Base-by-base conservation (phyloP, 2,797 vertebrate species). In the Allobates femoralis region DNA sequence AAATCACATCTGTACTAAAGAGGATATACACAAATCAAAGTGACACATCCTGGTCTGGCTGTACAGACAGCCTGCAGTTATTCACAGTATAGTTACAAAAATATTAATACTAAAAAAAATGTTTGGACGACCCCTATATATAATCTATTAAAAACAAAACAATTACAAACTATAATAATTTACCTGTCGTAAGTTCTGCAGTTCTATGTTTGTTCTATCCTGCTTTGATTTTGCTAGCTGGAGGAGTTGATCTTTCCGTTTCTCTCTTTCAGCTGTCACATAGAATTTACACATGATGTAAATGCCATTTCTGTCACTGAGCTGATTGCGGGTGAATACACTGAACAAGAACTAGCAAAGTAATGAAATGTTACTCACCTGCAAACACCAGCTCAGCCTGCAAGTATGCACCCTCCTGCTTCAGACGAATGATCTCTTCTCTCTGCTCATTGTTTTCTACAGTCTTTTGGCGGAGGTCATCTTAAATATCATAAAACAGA, bases 381-480 rank as follows among this genome's bases (percentile, higher is more conserved):
- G 90, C 89, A 83, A 96, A 86, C 0, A 89, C 4, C 18, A 97
- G 88, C 53, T 97, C 95, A 41, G 92, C 94, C n/a, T 89, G 94
- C 51, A 97, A 91, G 86, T 92, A 93, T 89, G 92, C 90, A 0
- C 95, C 95, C 91, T 98, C 96, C 85, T 96, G 94, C 87, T 95
- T 97, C 88, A 98, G 96, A 1, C 93, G 93, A 90, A 96, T 94
- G 74, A 97, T 94, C 90, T 97, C 96, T 87, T 97, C 96, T 79
- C 95, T 93, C 84, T 97, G 96, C 14, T 90, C 91, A 60, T 93
- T 97, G 90, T 94, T 97, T 91, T 97, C 96, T 30, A 92, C 90
- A 11, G 91, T 93, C 90, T 95, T 96, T 86, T 95, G 94, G 71
- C 87, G 92, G 30, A 96, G 90, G 71, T 95, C 93, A 85, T 92